phyloP scores from a whole-genome alignment of 2,888 invertebrate genomes.

The Macaria notata region DNA sequence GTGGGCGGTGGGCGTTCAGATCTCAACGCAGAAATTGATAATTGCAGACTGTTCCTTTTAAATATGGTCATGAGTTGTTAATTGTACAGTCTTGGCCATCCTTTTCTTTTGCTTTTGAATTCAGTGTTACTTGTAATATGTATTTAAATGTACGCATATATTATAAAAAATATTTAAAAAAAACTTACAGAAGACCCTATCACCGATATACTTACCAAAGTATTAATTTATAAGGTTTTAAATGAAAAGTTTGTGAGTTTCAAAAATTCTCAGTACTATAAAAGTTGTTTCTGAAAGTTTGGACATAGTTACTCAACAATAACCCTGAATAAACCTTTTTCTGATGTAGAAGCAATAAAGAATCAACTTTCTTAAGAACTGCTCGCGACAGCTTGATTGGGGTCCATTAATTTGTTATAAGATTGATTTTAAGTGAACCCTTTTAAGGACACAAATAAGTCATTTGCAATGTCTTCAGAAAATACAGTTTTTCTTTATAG shows the following conservation, averaged over 20 bases:
- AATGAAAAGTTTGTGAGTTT: too few relatives aligned
- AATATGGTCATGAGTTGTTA: conserved; percentile 7
- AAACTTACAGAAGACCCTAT: too few relatives aligned
- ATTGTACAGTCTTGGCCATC: conserved; percentile 1
- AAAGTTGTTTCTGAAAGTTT: too few relatives aligned
- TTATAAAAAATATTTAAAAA: too few relatives aligned
- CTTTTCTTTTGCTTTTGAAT: background rate
- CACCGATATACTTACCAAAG: too few relatives aligned
- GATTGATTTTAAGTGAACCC: background rate
- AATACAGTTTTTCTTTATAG: too few relatives aligned
- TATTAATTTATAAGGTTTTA: too few relatives aligned
- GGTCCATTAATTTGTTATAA: background rate
- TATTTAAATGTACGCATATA: too few relatives aligned
- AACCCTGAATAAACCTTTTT: conserved; percentile 1
- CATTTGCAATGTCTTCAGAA: too few relatives aligned
- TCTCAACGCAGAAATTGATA: conserved; percentile 12
- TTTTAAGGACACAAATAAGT: background rate
- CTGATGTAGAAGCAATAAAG: conserved; percentile 4
- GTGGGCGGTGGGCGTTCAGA: conserved; percentile 16
- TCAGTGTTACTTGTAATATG: too few relatives aligned
- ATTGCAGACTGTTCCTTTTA: conserved; percentile 13
- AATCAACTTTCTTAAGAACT: conserved; percentile 3
- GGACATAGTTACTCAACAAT: too few relatives aligned
- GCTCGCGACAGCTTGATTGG: conserved; percentile 1
- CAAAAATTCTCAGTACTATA: too few relatives aligned